phyloP scores from a whole-genome alignment of 2,113 vertebrate genomes.

The Dasyornis broadbenti region DNA sequence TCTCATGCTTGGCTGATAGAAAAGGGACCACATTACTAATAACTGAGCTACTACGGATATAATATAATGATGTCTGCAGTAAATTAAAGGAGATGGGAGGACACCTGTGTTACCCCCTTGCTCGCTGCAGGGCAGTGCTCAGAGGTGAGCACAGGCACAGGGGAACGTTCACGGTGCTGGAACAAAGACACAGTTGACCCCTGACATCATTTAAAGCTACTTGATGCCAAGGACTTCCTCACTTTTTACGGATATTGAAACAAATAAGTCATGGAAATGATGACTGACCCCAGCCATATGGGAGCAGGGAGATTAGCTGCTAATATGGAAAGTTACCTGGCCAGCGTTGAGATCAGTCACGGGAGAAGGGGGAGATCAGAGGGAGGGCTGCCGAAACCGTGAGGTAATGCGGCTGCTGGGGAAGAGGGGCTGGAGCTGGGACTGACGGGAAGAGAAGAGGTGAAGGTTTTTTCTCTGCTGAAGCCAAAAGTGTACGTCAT shows the following conservation, averaged over 20 bases:
- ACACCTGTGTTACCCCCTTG: neutral
- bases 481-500: conserved; percentile 37
- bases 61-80: conserved; percentile 18
- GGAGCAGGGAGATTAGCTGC: conserved; percentile 64
- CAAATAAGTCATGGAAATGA: conserved; percentile 64
- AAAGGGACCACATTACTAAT: neutral
- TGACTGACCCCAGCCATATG: conserved; percentile 40
- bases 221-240: conserved; percentile 58
- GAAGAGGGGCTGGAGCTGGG: conserved; percentile 9
- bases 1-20: neutral
- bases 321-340: conserved; percentile 71
- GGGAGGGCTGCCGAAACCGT: neutral
- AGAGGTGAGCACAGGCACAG: neutral
- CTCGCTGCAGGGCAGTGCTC: neutral
- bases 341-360: conserved; percentile 35
- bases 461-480: conserved; percentile 12
- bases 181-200: conserved; percentile 25
- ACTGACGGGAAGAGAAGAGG: neutral
- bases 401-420: conserved; percentile 50
- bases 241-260: conserved; percentile 62
- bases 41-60: neutral
- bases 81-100: conserved; percentile 7
- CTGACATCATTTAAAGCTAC: conserved; percentile 51
- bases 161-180: neutral
- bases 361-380: conserved; percentile 40